Percentiles rank a stretch among this genome's conserved stretches.
phyloP scores from a whole-genome alignment of 2,888 invertebrate species.

The Trisateles emortualis region DNA sequence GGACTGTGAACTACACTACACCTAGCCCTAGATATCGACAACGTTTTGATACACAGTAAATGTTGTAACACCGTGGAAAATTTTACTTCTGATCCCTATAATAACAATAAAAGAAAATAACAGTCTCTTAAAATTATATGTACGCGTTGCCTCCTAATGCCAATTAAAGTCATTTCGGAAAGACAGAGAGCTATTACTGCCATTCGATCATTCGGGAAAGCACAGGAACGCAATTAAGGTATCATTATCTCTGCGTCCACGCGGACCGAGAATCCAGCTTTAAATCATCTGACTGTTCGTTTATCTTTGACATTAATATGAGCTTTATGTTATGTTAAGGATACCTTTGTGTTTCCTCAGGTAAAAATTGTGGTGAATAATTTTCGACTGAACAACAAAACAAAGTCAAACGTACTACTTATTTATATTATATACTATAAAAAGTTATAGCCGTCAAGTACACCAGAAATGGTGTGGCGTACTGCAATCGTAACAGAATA shows the following conservation, averaged over 20 bases:
- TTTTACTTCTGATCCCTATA: neutral
- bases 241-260: slow-evolving; percentile 69
- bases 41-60: slow-evolving; percentile 50
- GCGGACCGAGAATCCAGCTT: slow-evolving; percentile 54
- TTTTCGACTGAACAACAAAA: slow-evolving; percentile 19
- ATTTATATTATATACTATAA: slow-evolving; percentile 61
- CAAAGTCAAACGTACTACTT: slow-evolving; percentile 37
- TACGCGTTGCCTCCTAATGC: slow-evolving; percentile 50
- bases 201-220: slow-evolving; percentile 75
- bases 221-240: slow-evolving; percentile 74
- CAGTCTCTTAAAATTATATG: slow-evolving; percentile 46
- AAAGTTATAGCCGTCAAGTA: slow-evolving; percentile 60
- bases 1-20: slow-evolving; percentile 53
- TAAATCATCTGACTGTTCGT: slow-evolving; percentile 67
- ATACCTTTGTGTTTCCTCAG: slow-evolving; percentile 36
- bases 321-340: slow-evolving; percentile 54
- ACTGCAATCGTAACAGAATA: slow-evolving; percentile 54
- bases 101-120: slow-evolving; percentile 35
- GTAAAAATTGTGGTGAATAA: slow-evolving; percentile 13
- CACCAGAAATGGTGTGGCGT: slow-evolving; percentile 56
- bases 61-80: slow-evolving; percentile 23
- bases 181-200: slow-evolving; percentile 78
- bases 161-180: slow-evolving; percentile 72
- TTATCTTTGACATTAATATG: slow-evolving; percentile 62
- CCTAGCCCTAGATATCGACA: slow-evolving; percentile 59